phyloP scores from a whole-genome alignment of 2,888 invertebrate species.

The Sepioteuthis lessoniana region DNA sequence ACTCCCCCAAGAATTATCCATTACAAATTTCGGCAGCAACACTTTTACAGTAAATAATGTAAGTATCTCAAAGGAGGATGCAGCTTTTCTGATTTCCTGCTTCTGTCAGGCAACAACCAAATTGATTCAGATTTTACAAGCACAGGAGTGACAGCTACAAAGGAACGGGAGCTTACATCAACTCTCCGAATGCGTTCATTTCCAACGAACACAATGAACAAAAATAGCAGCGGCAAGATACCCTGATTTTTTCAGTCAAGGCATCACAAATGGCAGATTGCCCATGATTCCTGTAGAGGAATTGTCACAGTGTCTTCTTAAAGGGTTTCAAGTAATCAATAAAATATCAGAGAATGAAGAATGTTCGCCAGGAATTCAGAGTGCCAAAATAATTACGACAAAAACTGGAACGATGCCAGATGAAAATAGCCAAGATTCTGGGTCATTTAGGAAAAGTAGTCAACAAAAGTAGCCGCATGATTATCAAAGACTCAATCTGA shows the following conservation, averaged over 20 bases:
- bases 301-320: constrained; percentile 11
- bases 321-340: not conserved
- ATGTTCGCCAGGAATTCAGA: constrained; percentile 20
- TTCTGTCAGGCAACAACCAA: too few species aligned
- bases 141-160: not conserved
- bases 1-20: too few species aligned
- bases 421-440: constrained; percentile 23
- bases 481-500: not conserved
- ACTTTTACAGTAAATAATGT: too few species aligned
- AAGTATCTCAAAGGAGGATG: too few species aligned
- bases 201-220: not conserved
- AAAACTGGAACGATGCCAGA: not conserved
- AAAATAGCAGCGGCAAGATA: not conserved
- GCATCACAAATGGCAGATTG: not conserved
- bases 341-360: not conserved
- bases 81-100: too few species aligned
- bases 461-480: not conserved
- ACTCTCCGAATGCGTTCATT: not conserved
- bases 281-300: not conserved
- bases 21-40: too few species aligned
- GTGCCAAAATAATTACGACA: constrained; percentile 33
- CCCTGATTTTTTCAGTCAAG: not conserved
- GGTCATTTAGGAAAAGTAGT: constrained; percentile 9
- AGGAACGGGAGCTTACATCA: not conserved
- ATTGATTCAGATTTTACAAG: not conserved